These are phyloP conservation scores for Antennarius maculatus DNA, from an alignment of 2,797 vertebrate species.

Conservation along the genomic window DNA sequence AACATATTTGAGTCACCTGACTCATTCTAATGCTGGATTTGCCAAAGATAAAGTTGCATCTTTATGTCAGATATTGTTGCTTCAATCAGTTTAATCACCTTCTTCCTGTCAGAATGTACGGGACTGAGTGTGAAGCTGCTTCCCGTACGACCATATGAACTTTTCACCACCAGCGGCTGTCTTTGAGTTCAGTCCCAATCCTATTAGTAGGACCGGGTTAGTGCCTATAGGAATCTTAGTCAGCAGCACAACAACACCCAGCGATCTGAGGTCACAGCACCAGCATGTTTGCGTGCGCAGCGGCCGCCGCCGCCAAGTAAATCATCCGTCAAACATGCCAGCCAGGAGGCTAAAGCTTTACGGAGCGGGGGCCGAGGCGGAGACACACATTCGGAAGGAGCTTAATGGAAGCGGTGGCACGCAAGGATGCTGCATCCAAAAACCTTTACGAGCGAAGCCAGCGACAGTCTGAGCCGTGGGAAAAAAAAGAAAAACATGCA, in stretches of 20 bases:
- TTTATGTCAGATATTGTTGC: no score
- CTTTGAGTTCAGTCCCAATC: slow-evolving; percentile 37
- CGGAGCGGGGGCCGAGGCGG: slow-evolving; percentile 35
- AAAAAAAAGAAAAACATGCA: not conserved
- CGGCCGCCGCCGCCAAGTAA: slow-evolving; percentile 38
- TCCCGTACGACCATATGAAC: slow-evolving; percentile 18
- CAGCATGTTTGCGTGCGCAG: slow-evolving; percentile 59
- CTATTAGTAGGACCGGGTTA: slow-evolving; percentile 46
- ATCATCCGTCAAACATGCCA: slow-evolving; percentile 63
- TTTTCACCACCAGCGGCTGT: slow-evolving; percentile 29
- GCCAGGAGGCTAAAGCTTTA: slow-evolving; percentile 64
- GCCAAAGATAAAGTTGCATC: no score
- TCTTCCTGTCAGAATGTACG: not conserved
- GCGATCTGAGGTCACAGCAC: slow-evolving; percentile 21
- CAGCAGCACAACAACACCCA: slow-evolving; percentile 31
- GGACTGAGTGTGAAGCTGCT: not conserved
- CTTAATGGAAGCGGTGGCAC: slow-evolving; percentile 49
- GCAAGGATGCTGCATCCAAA: slow-evolving; percentile 43
- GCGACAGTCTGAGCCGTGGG: not conserved
- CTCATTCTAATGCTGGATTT: not conserved
- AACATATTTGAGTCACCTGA: slow-evolving; percentile 26
- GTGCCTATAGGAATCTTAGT: slow-evolving; percentile 51
- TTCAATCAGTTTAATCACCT: not conserved
- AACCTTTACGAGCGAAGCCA: slow-evolving; percentile 26
- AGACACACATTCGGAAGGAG: slow-evolving; percentile 53